These are phyloP conservation scores for Sebastes fasciatus DNA, from an alignment of 2,113 vertebrate genomes.

Conservation along the genomic window DNA sequence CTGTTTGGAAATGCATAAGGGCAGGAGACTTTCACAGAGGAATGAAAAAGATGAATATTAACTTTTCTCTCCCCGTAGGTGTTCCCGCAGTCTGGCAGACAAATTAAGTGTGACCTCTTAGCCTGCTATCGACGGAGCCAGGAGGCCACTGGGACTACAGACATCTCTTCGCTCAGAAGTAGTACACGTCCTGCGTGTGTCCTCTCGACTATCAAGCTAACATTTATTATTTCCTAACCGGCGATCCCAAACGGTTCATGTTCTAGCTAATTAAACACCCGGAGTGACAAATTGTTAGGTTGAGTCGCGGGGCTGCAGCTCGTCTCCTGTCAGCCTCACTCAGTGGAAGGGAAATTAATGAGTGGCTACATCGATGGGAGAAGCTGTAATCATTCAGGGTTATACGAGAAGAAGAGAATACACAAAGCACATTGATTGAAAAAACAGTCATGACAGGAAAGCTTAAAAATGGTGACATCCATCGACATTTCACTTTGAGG, in stretches of 20 bases:
- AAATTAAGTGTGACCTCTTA: constrained; percentile 55
- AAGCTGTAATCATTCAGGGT: constrained; percentile 35
- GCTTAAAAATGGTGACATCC: constrained; percentile 6
- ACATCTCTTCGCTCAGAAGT: constrained; percentile 8
- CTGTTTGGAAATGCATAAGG: constrained; percentile 17
- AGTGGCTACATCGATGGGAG: constrained; percentile 3
- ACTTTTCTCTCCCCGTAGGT: constrained; percentile 15
- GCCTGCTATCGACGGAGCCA: not conserved
- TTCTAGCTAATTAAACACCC: constrained; percentile 33
- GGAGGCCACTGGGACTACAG: constrained; percentile 1
- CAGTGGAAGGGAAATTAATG: constrained; percentile 26
- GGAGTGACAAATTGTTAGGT: constrained; percentile 10
- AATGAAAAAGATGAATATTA: constrained; percentile 51
- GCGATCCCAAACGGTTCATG: constrained; percentile 21
- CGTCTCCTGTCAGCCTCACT: constrained; percentile 18
- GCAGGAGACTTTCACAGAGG: constrained; percentile 17
- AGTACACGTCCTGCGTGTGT: constrained; percentile 19
- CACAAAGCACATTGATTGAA: constrained; percentile 26
- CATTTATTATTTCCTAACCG: constrained; percentile 42
- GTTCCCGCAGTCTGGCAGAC: constrained; percentile 30
- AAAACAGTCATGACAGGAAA: constrained; percentile 8
- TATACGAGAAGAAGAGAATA: constrained; percentile 20
- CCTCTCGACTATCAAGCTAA: constrained; percentile 15
- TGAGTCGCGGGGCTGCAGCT: constrained; percentile 11
- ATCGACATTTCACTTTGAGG: not conserved